Base-by-base conservation (phyloP, 2,888 invertebrate species). In the Cheilosia variabilis region DNA sequence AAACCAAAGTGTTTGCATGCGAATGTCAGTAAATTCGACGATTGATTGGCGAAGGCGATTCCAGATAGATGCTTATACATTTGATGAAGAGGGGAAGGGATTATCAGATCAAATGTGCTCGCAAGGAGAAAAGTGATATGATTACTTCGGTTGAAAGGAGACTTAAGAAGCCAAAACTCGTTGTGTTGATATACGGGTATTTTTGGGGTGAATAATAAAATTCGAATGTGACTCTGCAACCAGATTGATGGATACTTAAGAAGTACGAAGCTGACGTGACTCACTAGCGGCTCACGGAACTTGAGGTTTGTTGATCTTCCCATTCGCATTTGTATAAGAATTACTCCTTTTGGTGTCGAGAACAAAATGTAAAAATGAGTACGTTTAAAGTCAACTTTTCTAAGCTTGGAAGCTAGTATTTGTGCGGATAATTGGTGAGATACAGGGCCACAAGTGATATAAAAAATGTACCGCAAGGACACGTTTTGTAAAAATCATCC, bases 121-220 rank as follows among this genome's bases (percentile, higher is more conserved):
- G 63, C 58, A 62, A 58, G 52, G 65, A 50, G 58, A 66, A 82
- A 82, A 77, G 69, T 82, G 77, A 82, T 76, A 76, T 76, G 57
- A 75, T 77, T 82, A 72, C 71, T 77, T 66, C 66, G 60, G 60
- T 71, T 45, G 24, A 69, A 37, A 58, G 71, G 9, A 50, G 17
- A 19, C 17, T 60, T 50, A 19, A 63, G 60, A 24, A 66, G 24
- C 17, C 60, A 65, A 68, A 66, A 53, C 47, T 62, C 60, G 53
- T 72, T 72, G 22, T 24, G 52, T 53, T 79, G 34, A 27, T n/a
- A 52, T 68, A 22, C 55, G 55, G 53, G 66, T 60, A 17, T 57
- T 27, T 62, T 0, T 19, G 27, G 69, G 63, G 63, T 78, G 19
- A 19, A 34, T 15, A n/a, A 17, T 52, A 10, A 22, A 31, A 6